Evolutionary conservation across 2,113 vertebrate species (phyloP).

Genomic region (Nothoprocta perdicaria): DNA sequence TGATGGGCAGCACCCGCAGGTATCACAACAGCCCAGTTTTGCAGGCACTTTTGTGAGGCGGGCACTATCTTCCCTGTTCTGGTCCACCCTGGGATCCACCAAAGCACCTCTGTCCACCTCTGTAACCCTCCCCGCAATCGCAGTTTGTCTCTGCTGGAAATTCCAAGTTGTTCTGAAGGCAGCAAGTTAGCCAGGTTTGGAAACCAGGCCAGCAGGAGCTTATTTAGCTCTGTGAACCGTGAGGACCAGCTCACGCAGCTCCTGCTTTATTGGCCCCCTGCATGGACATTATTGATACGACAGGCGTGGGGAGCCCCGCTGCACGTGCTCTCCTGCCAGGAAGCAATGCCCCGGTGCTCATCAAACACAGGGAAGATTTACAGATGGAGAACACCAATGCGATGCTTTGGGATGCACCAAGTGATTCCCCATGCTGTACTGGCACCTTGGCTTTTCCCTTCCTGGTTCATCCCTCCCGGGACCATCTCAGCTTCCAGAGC

Average conservation of each 20-base stretch:
- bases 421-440: accelerated
- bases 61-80: not conserved
- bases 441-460: not conserved
- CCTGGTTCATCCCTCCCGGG: not conserved
- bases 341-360: not conserved
- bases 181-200: conserved; percentile 60
- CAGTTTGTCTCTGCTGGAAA: not conserved
- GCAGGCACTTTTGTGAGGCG: not conserved
- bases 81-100: not conserved
- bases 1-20: not conserved
- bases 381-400: not conserved
- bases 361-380: not conserved
- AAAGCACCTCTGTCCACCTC: not conserved
- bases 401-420: accelerated
- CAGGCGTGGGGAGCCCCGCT: accelerated
- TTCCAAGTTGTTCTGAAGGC: conserved; percentile 44
- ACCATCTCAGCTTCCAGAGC: not conserved
- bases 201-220: conserved; percentile 68
- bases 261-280: not conserved
- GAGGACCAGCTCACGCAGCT: conserved; percentile 26
- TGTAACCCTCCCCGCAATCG: not conserved
- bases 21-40: not conserved
- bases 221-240: conserved; percentile 43
- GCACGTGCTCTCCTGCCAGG: accelerated
- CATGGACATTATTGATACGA: not conserved